phyloP scores from a whole-genome alignment of 2,113 vertebrate genomes.

The Geococcyx californianus region DNA sequence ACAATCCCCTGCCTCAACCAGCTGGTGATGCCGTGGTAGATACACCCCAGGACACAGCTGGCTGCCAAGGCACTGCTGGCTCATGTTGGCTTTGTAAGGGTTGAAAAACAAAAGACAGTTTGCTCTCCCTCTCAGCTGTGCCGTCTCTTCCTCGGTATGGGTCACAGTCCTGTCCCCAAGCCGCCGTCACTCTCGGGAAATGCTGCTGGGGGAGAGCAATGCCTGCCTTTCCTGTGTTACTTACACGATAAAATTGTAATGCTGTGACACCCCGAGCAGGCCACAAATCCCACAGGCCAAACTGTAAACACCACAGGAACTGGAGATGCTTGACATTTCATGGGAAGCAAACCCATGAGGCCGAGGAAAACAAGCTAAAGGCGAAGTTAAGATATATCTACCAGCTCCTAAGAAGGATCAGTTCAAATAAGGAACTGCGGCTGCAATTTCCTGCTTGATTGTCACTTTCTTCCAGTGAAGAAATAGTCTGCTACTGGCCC shows the following conservation, averaged over 20 bases:
- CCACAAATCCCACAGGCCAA: neutral
- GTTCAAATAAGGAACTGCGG: constrained; percentile 48
- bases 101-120: neutral
- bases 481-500: constrained; percentile 68
- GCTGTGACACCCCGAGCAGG: neutral
- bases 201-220: neutral
- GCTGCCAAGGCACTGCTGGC: no score
- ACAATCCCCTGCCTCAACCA: no score
- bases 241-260: neutral
- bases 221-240: neutral
- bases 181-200: neutral
- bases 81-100: neutral
- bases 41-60: no score
- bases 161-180: neutral
- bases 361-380: constrained; percentile 51
- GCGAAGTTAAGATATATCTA: constrained; percentile 46
- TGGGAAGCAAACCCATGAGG: neutral
- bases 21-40: no score
- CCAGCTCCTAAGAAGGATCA: constrained; percentile 48
- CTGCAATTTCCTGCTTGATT: constrained; percentile 53
- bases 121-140: neutral
- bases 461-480: constrained; percentile 66
- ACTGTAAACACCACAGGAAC: constrained; percentile 22
- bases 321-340: constrained; percentile 32
- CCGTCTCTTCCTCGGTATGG: neutral